A percentile compares a stretch with the other conserved stretches of the same genome.
Conservation (phyloP, 2,797 vertebrate species). For the Hyperoplus lanceolatus region DNA sequence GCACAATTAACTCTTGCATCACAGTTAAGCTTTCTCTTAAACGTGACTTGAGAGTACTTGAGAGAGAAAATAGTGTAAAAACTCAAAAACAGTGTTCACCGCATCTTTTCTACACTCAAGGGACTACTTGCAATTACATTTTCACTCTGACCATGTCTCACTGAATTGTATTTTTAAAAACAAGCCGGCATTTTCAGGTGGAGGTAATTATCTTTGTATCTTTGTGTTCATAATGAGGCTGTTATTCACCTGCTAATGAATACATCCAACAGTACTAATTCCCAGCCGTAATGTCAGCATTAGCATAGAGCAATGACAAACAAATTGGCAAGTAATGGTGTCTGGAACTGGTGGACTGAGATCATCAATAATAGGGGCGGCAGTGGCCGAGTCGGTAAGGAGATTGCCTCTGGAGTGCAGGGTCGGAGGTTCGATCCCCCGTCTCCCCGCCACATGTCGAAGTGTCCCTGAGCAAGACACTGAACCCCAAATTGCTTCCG, state of each 20-base stretch:
- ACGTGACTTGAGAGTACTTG: slow-evolving; percentile 35
- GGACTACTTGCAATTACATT: slow-evolving; percentile 2
- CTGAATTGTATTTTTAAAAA: slow-evolving; percentile 47
- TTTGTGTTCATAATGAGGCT: slow-evolving; percentile 24
- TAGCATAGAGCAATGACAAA: slow-evolving; percentile 55
- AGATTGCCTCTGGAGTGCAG: too few species aligned
- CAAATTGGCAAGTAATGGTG: slow-evolving; percentile 30
- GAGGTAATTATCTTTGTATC: slow-evolving; percentile 46
- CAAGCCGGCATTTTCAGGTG: slow-evolving; percentile 59
- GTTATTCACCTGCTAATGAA: slow-evolving; percentile 50
- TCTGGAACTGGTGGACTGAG: slow-evolving; percentile 8
- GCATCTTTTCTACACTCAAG: not conserved
- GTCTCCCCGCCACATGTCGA: too few species aligned
- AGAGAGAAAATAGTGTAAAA: not conserved
- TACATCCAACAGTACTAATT: slow-evolving; percentile 38
- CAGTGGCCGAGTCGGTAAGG: too few species aligned
- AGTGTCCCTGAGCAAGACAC: too few species aligned
- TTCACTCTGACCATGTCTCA: slow-evolving; percentile 41
- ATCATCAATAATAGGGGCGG: not conserved
- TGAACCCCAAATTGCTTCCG: too few species aligned
- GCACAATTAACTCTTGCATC: slow-evolving; percentile 27
- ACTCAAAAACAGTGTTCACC: too few species aligned
- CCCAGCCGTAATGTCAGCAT: slow-evolving; percentile 61
- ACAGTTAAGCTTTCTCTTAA: slow-evolving; percentile 10
- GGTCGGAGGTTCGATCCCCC: too few species aligned